Evolutionary conservation across 1,140 invertebrate genomes (phyloP), one percentile per base, ranked within the genome.

Genomic region (Drosophila ohnishii): DNA sequence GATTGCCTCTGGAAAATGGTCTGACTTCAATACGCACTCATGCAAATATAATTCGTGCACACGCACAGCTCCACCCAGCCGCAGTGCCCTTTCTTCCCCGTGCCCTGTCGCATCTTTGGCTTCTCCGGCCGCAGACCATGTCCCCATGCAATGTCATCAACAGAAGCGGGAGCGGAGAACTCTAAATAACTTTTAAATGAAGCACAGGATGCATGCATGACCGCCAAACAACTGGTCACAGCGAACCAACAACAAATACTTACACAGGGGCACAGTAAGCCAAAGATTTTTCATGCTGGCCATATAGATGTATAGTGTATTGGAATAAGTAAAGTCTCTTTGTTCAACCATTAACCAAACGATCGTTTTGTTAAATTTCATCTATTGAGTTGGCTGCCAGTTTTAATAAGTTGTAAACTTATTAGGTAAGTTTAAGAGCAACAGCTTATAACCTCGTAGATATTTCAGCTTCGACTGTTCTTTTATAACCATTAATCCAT

Each of bases 1-100:
- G 40, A 62, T 65, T 28, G 62, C 37, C 40, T 14, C 73, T 59
- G 42, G 34, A 10, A 30, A 40, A 48, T 50, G 65, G 42, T 61
- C 69, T 80, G 78, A 83, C 72, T 83, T 70, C 65, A 57, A 80
- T 87, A 80, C 67, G 79, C 83, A 88, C 69, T 80, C 84, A 88
- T 78, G 84, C 74, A 80, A 88, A 88, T 88, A 67, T 88, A 84
- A 84, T 78, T 69, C 42, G 40, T 40, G 42, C 59, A 48, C 73
- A 83, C 79, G 64, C 71, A 72, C 62, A 40, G 14, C 48, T 32
- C 37, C 16, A 37, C 34, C 61, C 39, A 22, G 32, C 50, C 50
- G 50, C 50, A 35, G 25, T 69, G 9, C 19, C 13, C 25, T 30
- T 50, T 2, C 47, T 14, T n/a, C 11, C 32, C n/a, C 13, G 32